Base-by-base conservation (phyloP, 2,113 vertebrate species). In the Podarcis muralis region DNA sequence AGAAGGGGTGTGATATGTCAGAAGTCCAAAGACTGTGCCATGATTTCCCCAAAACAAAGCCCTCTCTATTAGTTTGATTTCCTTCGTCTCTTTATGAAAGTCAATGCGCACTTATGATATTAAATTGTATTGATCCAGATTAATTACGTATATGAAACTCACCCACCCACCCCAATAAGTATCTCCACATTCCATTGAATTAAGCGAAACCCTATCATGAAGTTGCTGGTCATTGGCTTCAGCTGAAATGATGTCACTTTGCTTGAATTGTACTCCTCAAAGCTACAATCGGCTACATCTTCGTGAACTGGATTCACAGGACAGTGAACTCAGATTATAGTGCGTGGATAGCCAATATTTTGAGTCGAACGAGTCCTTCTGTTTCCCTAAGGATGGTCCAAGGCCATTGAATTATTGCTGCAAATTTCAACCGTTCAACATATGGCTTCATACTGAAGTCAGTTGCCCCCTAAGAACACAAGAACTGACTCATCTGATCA, bases 61-160 rank as follows among this genome's bases (percentile, higher is more conserved):
- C 30, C 18, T 30, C 30, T 4, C 75, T n/a, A 12, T 85, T 76
- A 65, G 53, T n/a, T 40, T 77, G 74, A 43, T 77, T 66, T 76
- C 6, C n/a, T 62, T 76, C 35, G 27, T 76, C 62, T 40, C 35
- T 40, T 85, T 79, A 68, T 68, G 75, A 48, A 78, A 86, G 37
- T 68, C 6, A 27, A 53, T 48, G 27, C 18, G 40, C 53, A 86
- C 57, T 86, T 27, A 86, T 22, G 72, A 43, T 77, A 86, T 86
- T 86, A 86, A 76, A 66, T 66, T 86, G 35, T 18, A 86, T 77
- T 43, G 84, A 86, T 77, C 57, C 35, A 16, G 18, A 62, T 62
- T 76, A 62, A 66, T 66, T 77, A 76, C 3, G 16, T 20, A 23
- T 30, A 65, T 43, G 32, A 57, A 57, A 53, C 48, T 11, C 48